Base-by-base conservation (phyloP, 2,888 invertebrate species). In the Cacoxenus indagator region DNA sequence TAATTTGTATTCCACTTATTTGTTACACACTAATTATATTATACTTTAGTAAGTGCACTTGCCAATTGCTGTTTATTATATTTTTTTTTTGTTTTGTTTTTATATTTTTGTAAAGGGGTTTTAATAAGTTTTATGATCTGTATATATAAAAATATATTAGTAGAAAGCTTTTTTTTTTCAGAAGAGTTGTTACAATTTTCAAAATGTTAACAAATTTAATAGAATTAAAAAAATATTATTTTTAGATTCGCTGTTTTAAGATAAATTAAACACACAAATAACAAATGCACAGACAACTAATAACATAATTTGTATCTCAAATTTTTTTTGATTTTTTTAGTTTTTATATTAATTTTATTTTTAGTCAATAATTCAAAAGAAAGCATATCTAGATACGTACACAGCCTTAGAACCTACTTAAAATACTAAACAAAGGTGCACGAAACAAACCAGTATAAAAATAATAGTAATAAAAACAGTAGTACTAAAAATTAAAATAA, bases 1-100 rank as follows among this genome's bases (percentile, higher is more conserved):
- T 75, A 67, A 71, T 68, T 69, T 71, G 55, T 75, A 76, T 61
- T 51, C 3, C 19, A n/a, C 8, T 48, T 51, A 9, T 64, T 26
- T 11, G 8, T 24, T 26, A 22, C 19, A 19, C n/a, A 26, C 27
- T 4, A 73, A 61, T 65, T 69, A 73, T 64, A 59, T 65, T 70
- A 68, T 79, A 77, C 83, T 75, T 84, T 83, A 83, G 85, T 87
- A 87, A 87, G 87, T 87, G 87, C 87, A 87, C 87, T 87, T 87
- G 86, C 87, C 87, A 87, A 87, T 87, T 84, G 78, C 86, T 83
- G 76, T 83, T n/a, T 81, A 74, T 73, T 70, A 45, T 24, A 65
- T 69, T 71, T 61, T 70, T 72, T 65, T 76, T 66, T 48, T 68
- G 67, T 65, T 69, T 68, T 73, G 51, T 67, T 65, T 54, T 70